Evolutionary conservation across 2,797 vertebrate species (phyloP).

Genomic region (Brachyalestes nurse): DNA sequence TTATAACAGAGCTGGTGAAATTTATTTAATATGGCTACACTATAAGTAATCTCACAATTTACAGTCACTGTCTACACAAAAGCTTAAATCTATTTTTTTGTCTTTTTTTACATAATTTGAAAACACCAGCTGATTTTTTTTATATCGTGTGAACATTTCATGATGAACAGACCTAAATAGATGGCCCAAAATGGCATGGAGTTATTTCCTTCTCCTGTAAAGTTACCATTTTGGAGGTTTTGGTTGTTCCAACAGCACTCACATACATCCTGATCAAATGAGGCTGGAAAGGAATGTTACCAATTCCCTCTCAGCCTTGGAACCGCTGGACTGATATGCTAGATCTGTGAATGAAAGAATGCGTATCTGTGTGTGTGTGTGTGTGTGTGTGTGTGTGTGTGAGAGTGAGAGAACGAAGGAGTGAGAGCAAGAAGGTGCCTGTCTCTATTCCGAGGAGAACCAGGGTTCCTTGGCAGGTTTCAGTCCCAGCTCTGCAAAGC

Average conservation of each 20-base stretch:
- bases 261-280: not conserved
- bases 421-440: not conserved
- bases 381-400: not conserved
- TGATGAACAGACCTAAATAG: too few relatives aligned
- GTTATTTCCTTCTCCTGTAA: too few relatives aligned
- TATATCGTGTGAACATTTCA: too few relatives aligned
- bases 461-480: slow-evolving; percentile 81
- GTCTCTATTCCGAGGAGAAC: slow-evolving; percentile 75
- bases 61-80: too few relatives aligned
- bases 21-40: not conserved
- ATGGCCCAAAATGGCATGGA: too few relatives aligned
- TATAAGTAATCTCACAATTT: slow-evolving; percentile 13
- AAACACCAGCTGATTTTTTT: too few relatives aligned
- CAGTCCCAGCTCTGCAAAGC: slow-evolving; percentile 75
- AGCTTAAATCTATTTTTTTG: too few relatives aligned
- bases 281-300: not conserved
- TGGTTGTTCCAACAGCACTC: too few relatives aligned
- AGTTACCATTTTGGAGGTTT: too few relatives aligned
- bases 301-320: not conserved
- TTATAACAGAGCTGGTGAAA: not conserved
- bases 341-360: not conserved
- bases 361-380: not conserved
- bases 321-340: not conserved
- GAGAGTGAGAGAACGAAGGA: not conserved
- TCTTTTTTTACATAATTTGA: too few relatives aligned